These are phyloP conservation scores for Endotricha flammealis DNA, from an alignment of 2,888 invertebrate genomes.

Conservation along the genomic window DNA sequence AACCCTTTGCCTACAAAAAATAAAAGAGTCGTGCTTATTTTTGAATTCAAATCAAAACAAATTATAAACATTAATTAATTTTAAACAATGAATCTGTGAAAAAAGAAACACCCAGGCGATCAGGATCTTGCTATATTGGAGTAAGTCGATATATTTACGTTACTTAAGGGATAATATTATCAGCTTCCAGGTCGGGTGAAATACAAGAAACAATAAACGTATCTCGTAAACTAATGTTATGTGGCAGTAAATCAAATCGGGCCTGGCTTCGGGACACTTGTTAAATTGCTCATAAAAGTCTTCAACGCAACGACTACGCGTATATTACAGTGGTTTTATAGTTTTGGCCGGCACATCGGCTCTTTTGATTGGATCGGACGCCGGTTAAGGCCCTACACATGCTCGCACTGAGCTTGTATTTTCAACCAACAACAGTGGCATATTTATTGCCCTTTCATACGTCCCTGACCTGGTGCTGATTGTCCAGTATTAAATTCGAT, in stretches of 20 bases:
- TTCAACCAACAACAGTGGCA: no score
- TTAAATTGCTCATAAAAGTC: conserved; percentile 73
- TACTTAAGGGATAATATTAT: conserved; percentile 52
- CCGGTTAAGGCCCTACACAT: conserved; percentile 1
- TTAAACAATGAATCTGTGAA: no score
- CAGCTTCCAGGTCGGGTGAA: conserved; percentile 53
- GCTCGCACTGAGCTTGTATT: not conserved
- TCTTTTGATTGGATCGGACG: conserved; percentile 41
- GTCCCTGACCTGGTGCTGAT: no score
- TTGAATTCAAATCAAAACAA: no score
- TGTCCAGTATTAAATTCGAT: no score
- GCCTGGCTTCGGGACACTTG: conserved; percentile 61
- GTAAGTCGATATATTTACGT: no score
- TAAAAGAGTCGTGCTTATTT: no score
- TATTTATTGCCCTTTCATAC: no score
- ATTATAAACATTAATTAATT: no score
- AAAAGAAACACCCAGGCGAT: no score
- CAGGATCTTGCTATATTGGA: no score
- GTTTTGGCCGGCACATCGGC: conserved; percentile 34
- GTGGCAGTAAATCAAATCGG: conserved; percentile 62
- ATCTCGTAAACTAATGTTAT: conserved; percentile 59
- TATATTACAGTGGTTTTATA: conserved; percentile 63
- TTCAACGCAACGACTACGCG: conserved; percentile 52
- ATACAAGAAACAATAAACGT: conserved; percentile 66
- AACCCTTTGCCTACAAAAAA: no score